phyloP scores from a whole-genome alignment of 2,888 invertebrate species.

The Tuberolachnus salignus region DNA sequence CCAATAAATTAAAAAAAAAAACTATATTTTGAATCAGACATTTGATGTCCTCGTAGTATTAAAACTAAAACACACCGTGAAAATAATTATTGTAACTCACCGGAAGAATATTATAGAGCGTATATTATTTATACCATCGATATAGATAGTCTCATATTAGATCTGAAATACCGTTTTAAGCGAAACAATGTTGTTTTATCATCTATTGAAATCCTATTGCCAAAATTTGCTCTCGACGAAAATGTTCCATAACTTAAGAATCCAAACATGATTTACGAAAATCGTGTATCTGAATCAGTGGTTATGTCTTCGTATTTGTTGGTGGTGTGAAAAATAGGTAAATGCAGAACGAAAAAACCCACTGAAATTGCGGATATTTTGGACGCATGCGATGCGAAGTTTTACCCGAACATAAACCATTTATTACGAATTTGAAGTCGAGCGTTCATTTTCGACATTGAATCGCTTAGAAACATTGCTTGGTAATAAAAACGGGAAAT shows the following conservation, averaged over 20 bases:
- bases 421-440: neutral
- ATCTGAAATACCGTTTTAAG: too few species aligned
- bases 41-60: too few species aligned
- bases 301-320: too few species aligned
- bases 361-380: constrained; percentile 1
- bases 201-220: neutral
- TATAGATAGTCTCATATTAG: neutral
- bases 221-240: neutral
- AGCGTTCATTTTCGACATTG: too few species aligned
- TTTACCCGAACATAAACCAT: constrained; percentile 6
- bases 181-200: neutral
- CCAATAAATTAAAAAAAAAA: neutral
- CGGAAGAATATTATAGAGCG: neutral
- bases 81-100: neutral
- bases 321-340: neutral
- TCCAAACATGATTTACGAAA: neutral
- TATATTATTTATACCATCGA: neutral
- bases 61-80: too few species aligned
- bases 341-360: neutral
- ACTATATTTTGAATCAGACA: too few species aligned
- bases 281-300: neutral
- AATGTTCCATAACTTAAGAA: neutral
- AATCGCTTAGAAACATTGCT: too few species aligned
- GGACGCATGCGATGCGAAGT: neutral
- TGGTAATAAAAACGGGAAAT: too few species aligned